Conservation (phyloP, 1,140 invertebrate genomes). For the Himalopsyche phryganea region DNA sequence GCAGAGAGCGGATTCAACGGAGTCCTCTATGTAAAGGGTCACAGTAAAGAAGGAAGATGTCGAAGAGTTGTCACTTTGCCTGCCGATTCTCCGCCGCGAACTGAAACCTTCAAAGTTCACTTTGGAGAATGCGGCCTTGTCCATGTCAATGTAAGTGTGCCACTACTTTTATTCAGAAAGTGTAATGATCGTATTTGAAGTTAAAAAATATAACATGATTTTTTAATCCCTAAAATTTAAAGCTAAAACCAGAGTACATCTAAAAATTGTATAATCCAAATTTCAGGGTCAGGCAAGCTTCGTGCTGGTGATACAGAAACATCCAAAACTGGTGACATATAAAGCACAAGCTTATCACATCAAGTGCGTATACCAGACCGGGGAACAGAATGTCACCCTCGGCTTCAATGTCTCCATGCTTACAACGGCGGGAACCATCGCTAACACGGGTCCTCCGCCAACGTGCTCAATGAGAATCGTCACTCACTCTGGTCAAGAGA, state of each 20-base stretch:
- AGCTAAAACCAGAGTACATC: neutral
- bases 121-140: conserved; percentile 90
- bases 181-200: conserved; percentile 4
- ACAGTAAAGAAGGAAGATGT: conserved; percentile 89
- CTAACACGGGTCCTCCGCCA: conserved; percentile 90
- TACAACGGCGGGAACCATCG: conserved; percentile 91
- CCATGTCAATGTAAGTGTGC: conserved; percentile 76
- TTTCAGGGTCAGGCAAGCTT: conserved; percentile 84
- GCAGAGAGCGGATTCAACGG: conserved; percentile 81
- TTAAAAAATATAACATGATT: neutral
- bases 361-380: conserved; percentile 90
- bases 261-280: conserved; percentile 26
- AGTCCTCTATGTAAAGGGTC: conserved; percentile 89
- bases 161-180: no score
- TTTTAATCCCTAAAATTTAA: neutral
- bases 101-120: conserved; percentile 84
- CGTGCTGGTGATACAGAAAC: conserved; percentile 90
- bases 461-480: conserved; percentile 91
- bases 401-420: conserved; percentile 95
- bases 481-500: conserved; percentile 80
- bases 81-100: conserved; percentile 61
- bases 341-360: conserved; percentile 93
- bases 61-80: conserved; percentile 73
- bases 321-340: conserved; percentile 91
- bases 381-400: conserved; percentile 88